Base-by-base conservation (phyloP, 2,797 vertebrate species). In the Sebastes alutus region DNA sequence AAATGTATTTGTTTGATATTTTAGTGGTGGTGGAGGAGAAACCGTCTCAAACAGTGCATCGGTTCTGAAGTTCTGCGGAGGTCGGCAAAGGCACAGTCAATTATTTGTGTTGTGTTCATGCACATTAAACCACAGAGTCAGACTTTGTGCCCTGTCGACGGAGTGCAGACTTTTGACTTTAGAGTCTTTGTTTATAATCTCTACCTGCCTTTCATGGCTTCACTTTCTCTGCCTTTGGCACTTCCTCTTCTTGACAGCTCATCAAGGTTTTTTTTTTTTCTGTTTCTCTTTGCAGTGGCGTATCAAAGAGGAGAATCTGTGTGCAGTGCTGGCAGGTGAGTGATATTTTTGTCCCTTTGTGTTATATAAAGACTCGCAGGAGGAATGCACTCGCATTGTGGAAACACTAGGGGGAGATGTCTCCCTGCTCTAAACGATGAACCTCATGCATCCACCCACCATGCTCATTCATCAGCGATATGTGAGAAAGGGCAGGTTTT, bases 281-380 rank as follows among this genome's bases (percentile, higher is more conserved):
- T 84, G 2, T 84, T 81, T 86, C 75, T 83, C 81, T 88, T 96
- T 97, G 84, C 94, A 99, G 98, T 98, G 86, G 97, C 97, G 0
- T 99, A 98, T 95, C 97, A 99, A 95, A 97, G 97, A 95, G 97
- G 97, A 82, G 97, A 97, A 88, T 96, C 97, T 69, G 97, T 96
- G 81, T 98, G 97, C 96, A 97, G 96, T 81, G 97, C 97, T 94
- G 96, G 97, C 93, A 98, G 98, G 98, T 98, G 96, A 97, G 89
- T 87, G 81, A 76, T 84, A 88, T 89, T 86, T 89, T 83, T 80
- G 64, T 84, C 80, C 68, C 74, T 86, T 81, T 84, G 72, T 89
- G 66, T 86, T 87, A 77, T 82, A 87, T 58, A 74, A 81, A 88
- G 75, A 65, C 54, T 8, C 23, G 58, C 27, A 22, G 55, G 22